phyloP scores from a whole-genome alignment of 2,113 vertebrate species.

The Seriola aureovittata region DNA sequence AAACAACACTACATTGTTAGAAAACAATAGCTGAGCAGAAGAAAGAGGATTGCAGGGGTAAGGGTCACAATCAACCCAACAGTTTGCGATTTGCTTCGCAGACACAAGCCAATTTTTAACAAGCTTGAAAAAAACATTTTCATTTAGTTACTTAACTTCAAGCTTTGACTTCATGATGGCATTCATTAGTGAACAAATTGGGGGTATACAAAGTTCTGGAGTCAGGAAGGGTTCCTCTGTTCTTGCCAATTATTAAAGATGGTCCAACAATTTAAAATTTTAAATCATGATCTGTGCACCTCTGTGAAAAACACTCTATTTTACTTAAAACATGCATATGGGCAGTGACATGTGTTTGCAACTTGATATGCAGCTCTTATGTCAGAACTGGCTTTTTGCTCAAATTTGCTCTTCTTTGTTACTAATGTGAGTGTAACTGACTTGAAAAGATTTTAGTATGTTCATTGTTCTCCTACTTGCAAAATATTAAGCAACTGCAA shows the following conservation, averaged over 20 bases:
- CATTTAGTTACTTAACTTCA: slow-evolving; percentile 1
- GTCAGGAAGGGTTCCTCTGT: neutral
- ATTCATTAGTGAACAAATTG: neutral
- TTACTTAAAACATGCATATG: neutral
- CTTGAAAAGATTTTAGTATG: neutral
- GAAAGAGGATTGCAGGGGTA: slow-evolving; percentile 55
- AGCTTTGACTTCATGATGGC: neutral
- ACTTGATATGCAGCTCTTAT: neutral
- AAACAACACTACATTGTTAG: slow-evolving; percentile 64
- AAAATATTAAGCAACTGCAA: neutral
- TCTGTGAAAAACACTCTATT: neutral
- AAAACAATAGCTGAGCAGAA: slow-evolving; percentile 52
- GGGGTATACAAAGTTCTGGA: neutral
- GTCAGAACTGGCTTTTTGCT: neutral
- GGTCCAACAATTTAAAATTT: neutral
- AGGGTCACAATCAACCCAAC: slow-evolving; percentile 52
- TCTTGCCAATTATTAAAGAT: neutral
- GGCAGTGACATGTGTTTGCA: no score
- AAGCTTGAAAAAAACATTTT: slow-evolving; percentile 6
- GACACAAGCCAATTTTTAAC: slow-evolving; percentile 30
- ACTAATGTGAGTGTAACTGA: neutral
- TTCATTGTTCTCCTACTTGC: neutral
- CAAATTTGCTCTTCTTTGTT: neutral
- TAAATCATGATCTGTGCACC: neutral
- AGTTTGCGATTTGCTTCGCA: slow-evolving; percentile 22